A percentile compares a stretch with the other conserved stretches of the same genome.
These are phyloP conservation scores for Laticauda laticaudata DNA, from an alignment of 2,113 vertebrate genomes.

Conservation along the genomic window DNA sequence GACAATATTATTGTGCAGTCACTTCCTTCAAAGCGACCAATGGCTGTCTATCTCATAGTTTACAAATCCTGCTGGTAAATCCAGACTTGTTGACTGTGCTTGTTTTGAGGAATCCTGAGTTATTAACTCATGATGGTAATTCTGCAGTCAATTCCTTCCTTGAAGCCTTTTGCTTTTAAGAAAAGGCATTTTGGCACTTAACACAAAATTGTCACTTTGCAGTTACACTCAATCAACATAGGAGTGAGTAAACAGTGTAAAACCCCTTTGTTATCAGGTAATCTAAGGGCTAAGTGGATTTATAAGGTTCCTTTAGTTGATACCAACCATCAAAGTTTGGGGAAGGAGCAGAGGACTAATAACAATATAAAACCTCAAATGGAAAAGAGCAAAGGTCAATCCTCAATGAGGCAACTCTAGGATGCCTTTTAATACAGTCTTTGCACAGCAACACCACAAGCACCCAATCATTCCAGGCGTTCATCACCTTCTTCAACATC, in stretches of 20 bases:
- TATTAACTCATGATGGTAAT: no score
- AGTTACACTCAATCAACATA: not conserved
- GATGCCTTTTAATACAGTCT: not conserved
- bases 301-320: not conserved
- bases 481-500: slow-evolving; percentile 98
- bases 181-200: not conserved
- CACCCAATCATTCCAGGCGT: slow-evolving; percentile 76
- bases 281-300: no score
- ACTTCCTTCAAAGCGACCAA: not conserved
- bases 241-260: not conserved
- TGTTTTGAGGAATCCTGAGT: not conserved
- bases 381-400: slow-evolving; percentile 25
- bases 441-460: not conserved
- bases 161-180: no score
- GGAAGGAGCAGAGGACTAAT: slow-evolving; percentile 15
- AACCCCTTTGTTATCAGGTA: not conserved
- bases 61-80: not conserved
- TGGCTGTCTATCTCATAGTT: not conserved
- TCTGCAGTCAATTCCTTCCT: not conserved
- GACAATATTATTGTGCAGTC: not conserved
- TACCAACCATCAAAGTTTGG: slow-evolving; percentile 22
- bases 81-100: not conserved
- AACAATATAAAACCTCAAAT: slow-evolving; percentile 30
- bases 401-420: not conserved
- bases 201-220: not conserved